Percentiles rank a stretch among this genome's conserved stretches.
phyloP scores from a whole-genome alignment of 1,140 invertebrate species.

The Chlorops oryzae region DNA sequence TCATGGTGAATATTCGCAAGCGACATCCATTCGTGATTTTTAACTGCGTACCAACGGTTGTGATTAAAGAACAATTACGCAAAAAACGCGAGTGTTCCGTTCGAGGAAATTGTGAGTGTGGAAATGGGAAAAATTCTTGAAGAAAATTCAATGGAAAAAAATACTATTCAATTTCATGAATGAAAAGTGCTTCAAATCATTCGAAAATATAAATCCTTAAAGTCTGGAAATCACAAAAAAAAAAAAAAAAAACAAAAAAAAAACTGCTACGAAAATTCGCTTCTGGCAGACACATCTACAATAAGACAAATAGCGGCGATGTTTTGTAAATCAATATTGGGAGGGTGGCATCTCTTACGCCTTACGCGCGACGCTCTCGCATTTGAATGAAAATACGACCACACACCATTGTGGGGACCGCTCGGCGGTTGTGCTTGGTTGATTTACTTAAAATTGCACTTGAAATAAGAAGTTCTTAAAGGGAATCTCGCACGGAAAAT shows the following conservation, averaged over 20 bases:
- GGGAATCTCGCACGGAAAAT: conserved; percentile 8
- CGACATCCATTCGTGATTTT: conserved; percentile 35
- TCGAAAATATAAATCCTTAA: no score
- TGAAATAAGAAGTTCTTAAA: conserved; percentile 8
- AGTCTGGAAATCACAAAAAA: neutral
- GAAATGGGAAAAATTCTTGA: no score
- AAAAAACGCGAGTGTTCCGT: conserved; percentile 10
- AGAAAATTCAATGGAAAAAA: no score
- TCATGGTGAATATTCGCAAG: conserved; percentile 1
- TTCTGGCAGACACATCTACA: no score
- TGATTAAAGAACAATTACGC: conserved; percentile 23
- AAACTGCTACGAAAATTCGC: neutral
- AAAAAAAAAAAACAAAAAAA: neutral
- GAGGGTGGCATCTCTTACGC: conserved; percentile 42
- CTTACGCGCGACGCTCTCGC: no score
- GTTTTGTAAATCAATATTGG: conserved; percentile 43
- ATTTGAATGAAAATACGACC: no score
- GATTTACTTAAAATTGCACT: no score
- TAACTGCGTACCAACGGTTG: conserved; percentile 43
- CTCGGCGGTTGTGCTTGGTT: no score
- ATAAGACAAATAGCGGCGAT: no score
- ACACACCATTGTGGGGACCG: no score
- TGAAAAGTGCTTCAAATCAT: no score
- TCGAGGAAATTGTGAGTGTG: neutral
- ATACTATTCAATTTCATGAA: neutral